Conservation (phyloP, 2,113 vertebrate species). For the Gnathonemus longibarbis region DNA sequence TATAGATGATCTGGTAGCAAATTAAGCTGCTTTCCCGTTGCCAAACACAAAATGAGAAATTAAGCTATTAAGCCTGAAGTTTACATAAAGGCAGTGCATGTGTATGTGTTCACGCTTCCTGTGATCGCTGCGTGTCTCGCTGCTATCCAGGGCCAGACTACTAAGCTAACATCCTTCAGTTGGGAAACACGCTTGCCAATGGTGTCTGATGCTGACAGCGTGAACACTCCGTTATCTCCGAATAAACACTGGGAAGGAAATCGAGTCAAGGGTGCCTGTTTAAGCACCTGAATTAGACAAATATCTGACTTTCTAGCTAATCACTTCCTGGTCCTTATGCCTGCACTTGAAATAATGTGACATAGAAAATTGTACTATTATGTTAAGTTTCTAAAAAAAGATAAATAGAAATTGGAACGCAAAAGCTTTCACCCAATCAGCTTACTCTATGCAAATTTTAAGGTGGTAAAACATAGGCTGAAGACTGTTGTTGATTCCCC, state of each 20-base stretch:
- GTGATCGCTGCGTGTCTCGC: not conserved
- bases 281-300: not conserved
- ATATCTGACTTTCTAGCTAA: not conserved
- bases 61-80: not conserved
- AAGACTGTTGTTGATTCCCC: not conserved
- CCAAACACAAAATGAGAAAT: not conserved
- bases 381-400: not conserved
- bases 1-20: not conserved
- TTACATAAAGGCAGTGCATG: not conserved
- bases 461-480: not conserved
- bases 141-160: not conserved
- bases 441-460: not conserved
- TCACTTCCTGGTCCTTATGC: not conserved
- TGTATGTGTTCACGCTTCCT: not conserved
- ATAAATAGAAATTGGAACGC: not conserved
- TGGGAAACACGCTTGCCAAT: not conserved
- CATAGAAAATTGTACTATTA: too few relatives aligned
- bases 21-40: not conserved
- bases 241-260: not conserved
- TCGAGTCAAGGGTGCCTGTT: not conserved
- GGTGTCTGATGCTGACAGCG: not conserved
- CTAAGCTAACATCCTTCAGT: not conserved
- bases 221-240: not conserved
- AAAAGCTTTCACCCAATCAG: not conserved
- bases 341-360: not conserved